A percentile compares a stretch with the other conserved stretches of the same genome.
Conservation (phyloP, 2,113 vertebrate genomes). For the Picathartes gymnocephalus region DNA sequence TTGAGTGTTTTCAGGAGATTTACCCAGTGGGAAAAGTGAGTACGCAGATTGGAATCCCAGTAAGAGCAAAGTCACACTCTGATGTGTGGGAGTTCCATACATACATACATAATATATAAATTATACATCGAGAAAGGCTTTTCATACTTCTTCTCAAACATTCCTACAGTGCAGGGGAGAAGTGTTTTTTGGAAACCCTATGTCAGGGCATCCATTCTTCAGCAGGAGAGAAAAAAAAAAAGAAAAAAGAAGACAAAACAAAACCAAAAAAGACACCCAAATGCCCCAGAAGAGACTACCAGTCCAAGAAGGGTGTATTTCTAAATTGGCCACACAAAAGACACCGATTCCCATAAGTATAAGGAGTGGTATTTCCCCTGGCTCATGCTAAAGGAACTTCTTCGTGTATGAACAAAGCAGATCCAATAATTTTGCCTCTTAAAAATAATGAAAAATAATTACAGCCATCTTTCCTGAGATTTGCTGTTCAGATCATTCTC, state of each 20-base stretch:
- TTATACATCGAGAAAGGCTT: not conserved
- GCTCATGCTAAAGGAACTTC: not conserved
- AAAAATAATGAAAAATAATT: conserved; percentile 32
- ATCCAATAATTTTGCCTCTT: not conserved
- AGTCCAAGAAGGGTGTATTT: not conserved
- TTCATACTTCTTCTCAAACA: not conserved
- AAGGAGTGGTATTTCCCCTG: not conserved
- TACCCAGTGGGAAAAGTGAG: not conserved
- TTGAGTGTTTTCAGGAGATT: not conserved
- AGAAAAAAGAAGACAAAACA: not conserved
- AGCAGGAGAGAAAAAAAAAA: not conserved
- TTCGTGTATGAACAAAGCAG: not conserved
- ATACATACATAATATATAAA: not conserved
- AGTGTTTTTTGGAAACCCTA: not conserved
- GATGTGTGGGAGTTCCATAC: not conserved
- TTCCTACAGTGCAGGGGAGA: not conserved
- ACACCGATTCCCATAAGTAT: not conserved
- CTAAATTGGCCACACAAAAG: not conserved
- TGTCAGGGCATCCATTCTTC: not conserved
- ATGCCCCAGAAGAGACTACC: not conserved
- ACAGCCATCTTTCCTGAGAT: not conserved
- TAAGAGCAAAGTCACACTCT: not conserved
- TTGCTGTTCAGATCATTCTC: conserved; percentile 1
- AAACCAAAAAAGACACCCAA: not conserved
- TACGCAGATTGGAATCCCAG: not conserved